Evolutionary conservation across 23 tunicate species (phyloP).

Genomic region (Styela clava): DNA sequence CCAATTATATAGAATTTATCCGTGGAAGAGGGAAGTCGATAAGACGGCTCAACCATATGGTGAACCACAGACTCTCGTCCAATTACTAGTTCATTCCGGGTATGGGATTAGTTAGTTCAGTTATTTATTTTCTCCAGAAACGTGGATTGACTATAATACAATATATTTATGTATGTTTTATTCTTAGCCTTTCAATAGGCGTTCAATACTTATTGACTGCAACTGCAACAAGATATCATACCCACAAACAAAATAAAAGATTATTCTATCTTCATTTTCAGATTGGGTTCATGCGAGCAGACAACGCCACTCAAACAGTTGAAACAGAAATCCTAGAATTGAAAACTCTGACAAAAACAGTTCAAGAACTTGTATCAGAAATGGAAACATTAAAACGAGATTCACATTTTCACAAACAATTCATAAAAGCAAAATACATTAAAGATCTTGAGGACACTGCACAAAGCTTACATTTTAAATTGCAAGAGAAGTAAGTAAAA

Average conservation of each 20-base stretch:
- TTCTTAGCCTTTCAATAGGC: too few relatives aligned
- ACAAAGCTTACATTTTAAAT: constrained; percentile 45
- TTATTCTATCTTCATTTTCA: neutral
- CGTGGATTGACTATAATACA: too few relatives aligned
- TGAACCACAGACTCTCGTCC: too few relatives aligned
- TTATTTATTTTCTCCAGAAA: too few relatives aligned
- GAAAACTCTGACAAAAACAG: constrained; percentile 69
- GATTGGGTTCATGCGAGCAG: constrained; percentile 70
- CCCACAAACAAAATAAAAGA: too few relatives aligned
- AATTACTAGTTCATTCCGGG: too few relatives aligned
- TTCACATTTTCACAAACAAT: constrained; percentile 61
- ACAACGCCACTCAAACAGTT: constrained; percentile 62
- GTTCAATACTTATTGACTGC: too few relatives aligned
- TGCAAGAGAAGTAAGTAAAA: constrained; percentile 53
- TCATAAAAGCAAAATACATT: constrained; percentile 64
- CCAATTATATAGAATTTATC: too few relatives aligned
- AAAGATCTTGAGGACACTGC: constrained; percentile 65
- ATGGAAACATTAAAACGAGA: constrained; percentile 43
- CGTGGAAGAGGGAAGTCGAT: too few relatives aligned
- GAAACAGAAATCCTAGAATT: constrained; percentile 72
- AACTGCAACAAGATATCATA: too few relatives aligned
- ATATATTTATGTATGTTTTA: neutral
- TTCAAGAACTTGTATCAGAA: constrained; percentile 46
- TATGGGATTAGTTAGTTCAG: too few relatives aligned
- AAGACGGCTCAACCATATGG: too few relatives aligned